These are phyloP conservation scores for Nasalis larvatus DNA, from an alignment of 2,113 vertebrate genomes.

Conservation along the genomic window DNA sequence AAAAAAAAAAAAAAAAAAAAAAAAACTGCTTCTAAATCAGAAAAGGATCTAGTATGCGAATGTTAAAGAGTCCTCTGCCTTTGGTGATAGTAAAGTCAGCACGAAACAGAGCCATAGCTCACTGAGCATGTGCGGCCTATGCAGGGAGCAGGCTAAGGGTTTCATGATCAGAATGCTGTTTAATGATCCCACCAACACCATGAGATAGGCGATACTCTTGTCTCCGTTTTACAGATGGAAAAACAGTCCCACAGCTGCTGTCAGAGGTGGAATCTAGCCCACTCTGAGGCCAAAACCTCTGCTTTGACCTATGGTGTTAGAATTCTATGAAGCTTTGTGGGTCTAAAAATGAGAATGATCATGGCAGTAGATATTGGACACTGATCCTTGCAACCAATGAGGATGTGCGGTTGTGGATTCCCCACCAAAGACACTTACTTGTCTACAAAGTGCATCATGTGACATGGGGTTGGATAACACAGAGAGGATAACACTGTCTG, in stretches of 20 bases:
- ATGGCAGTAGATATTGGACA: too few species aligned
- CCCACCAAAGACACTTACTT: too few species aligned
- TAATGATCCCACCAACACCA: neutral
- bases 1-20: too few species aligned
- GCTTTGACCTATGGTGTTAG: rapidly evolving
- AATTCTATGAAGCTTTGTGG: neutral
- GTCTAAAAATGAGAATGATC: rapidly evolving
- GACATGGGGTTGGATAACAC: neutral
- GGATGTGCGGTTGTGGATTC: neutral
- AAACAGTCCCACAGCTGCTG: neutral
- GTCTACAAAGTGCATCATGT: rapidly evolving
- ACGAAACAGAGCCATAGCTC: rapidly evolving
- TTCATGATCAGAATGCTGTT: neutral
- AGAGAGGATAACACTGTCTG: rapidly evolving
- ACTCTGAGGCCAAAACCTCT: neutral
- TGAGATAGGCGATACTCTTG: rapidly evolving
- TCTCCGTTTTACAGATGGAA: neutral
- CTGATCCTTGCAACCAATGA: rapidly evolving
- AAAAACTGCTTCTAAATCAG: too few species aligned
- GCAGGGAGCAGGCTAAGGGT: rapidly evolving
- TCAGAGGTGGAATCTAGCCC: too few species aligned
- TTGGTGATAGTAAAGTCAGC: rapidly evolving
- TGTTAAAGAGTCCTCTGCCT: too few species aligned
- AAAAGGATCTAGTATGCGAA: neutral
- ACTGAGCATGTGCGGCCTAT: rapidly evolving